Conservation (phyloP, 2,888 invertebrate species). For the Volucella inflata region DNA sequence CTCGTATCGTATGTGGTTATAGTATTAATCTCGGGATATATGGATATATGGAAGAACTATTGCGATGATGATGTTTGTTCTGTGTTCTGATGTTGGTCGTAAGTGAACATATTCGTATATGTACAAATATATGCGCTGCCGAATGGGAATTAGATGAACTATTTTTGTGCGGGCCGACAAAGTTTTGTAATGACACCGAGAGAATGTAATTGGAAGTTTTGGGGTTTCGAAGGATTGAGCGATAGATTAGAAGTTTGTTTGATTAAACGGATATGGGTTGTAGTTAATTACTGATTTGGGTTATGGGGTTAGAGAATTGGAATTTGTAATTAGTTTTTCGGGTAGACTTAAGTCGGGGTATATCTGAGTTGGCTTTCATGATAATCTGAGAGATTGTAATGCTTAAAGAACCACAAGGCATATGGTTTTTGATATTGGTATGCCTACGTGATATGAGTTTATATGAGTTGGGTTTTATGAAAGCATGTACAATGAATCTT, state of each 20-base stretch:
- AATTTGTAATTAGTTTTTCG: constrained; percentile 64
- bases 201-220: constrained; percentile 64
- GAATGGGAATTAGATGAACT: constrained; percentile 67
- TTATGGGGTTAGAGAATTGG: constrained; percentile 5
- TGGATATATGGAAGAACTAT: constrained; percentile 23
- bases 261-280: constrained; percentile 64
- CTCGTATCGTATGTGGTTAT: constrained; percentile 41
- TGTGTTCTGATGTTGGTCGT: constrained; percentile 8
- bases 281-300: constrained; percentile 56
- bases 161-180: constrained; percentile 52
- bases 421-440: constrained; percentile 17
- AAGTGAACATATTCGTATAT: too few relatives aligned
- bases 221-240: constrained; percentile 65
- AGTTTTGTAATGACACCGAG: constrained; percentile 42
- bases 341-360: not conserved
- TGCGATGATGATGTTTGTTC: constrained; percentile 36
- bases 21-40: constrained; percentile 68
- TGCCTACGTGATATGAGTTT: constrained; percentile 22
- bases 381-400: constrained; percentile 7
- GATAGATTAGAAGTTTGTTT: constrained; percentile 64
- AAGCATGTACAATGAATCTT: too few relatives aligned
- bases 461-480: too few relatives aligned
- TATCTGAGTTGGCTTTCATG: constrained; percentile 15
- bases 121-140: constrained; percentile 40
- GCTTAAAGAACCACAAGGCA: constrained; percentile 12